Base-by-base conservation (phyloP, 2,113 vertebrate species). In the Taurulus bubalis region DNA sequence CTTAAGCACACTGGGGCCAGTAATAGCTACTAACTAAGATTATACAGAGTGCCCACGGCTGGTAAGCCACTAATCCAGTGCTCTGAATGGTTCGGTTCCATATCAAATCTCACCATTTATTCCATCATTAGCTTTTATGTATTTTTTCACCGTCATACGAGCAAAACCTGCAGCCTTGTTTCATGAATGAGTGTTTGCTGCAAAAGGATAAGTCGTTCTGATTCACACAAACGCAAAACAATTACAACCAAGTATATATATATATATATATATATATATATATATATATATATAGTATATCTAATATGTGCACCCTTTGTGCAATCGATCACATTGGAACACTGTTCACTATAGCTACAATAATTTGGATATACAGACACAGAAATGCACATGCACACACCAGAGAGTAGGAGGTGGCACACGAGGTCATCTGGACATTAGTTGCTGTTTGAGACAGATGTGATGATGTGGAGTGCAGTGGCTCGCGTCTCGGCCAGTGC, bases 21-120 rank as follows among this genome's bases (percentile, higher is more conserved):
- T 91, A 90, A 91, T 90, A 93, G 88, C 91, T 85, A 79, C 89
- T 90, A 85, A 89, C 81, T 83, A 89, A 91, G 92, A 91, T 94
- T 93, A 94, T 86, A 90, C 87, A 88, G 85, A 90, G 88, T 87
- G 85, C 85, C 83, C 72, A 71, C 67, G 78, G 88, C 87, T 71
- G 69, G 90, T 89, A 90, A 92, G 80, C 86, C 90, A 80, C 85
- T 94, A 92, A 93, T 93, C 88, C 92, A 87, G 59, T 26, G 62
- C 82, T 89, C 77, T 85, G 64, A 85, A 85, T 58, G 80, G 77
- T 80, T 81, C 75, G 85, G 71, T 64, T 85, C 75, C 79, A 87
- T 85, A 90, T 87, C 73, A 88, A 90, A 91, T 79, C 38, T 62
- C 68, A 92, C 75, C 75, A 87, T 85, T 90, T 80, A 89, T 86